These are phyloP conservation scores for Agonopterix subpropinquella DNA, from an alignment of 2,888 invertebrate species.

Conservation along the genomic window DNA sequence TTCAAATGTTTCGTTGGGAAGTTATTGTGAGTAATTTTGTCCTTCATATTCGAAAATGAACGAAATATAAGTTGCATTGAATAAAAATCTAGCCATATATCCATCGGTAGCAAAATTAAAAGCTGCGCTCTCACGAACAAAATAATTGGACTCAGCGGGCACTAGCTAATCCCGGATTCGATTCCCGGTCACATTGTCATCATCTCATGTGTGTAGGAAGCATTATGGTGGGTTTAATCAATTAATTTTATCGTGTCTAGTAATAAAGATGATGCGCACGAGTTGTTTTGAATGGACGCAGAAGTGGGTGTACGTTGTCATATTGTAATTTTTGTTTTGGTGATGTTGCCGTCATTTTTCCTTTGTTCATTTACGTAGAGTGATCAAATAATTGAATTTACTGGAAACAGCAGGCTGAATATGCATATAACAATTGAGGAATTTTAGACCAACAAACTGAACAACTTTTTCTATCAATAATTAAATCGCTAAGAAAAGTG, in stretches of 20 bases:
- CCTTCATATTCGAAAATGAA: too few species aligned
- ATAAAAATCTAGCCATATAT: not conserved
- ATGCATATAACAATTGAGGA: too few species aligned
- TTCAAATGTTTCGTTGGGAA: too few species aligned
- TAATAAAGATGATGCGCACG: constrained; percentile 38
- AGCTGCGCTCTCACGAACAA: constrained; percentile 32
- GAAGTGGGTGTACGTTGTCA: constrained; percentile 1
- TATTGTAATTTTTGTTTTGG: not conserved
- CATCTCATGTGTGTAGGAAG: constrained; percentile 35
- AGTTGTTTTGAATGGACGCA: constrained; percentile 18
- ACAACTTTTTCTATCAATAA: too few species aligned
- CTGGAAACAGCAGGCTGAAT: too few species aligned
- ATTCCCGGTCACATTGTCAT: constrained; percentile 33
- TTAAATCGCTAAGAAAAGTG: too few species aligned
- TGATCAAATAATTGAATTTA: too few species aligned
- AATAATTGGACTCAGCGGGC: constrained; percentile 40
- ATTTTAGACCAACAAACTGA: too few species aligned
- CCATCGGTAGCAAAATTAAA: not conserved
- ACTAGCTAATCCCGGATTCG: constrained; percentile 44
- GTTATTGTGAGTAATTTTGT: too few species aligned
- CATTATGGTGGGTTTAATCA: constrained; percentile 50
- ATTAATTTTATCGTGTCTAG: constrained; percentile 53
- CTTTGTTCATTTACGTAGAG: too few species aligned
- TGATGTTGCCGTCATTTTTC: too few species aligned
- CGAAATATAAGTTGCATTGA: too few species aligned